These are phyloP conservation scores for Sceliomorpha sp. DNA, from an alignment of 2,888 invertebrate genomes.

Conservation along the genomic window DNA sequence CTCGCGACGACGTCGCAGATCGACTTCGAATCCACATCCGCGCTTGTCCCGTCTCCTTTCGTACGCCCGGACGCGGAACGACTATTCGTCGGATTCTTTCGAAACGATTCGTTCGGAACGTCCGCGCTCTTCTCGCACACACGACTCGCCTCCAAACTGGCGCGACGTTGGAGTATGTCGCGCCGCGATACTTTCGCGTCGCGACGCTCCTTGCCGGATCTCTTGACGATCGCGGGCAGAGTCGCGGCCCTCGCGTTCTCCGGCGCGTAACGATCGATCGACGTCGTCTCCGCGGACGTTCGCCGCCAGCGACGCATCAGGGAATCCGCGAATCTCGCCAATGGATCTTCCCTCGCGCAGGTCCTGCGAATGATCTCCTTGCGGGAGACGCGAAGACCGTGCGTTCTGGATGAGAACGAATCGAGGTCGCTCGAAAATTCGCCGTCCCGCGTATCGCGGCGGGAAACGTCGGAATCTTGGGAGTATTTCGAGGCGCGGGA, in stretches of 20 bases:
- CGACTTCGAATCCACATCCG: conserved; percentile 62
- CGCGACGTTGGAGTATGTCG: conserved; percentile 70
- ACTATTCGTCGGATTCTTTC: conserved; percentile 8
- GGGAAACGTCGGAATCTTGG: conserved; percentile 14
- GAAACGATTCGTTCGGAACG: conserved; percentile 40
- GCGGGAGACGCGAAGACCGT: conserved; percentile 61
- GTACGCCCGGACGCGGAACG: conserved; percentile 2
- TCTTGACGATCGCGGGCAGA: conserved; percentile 65
- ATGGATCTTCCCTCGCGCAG: conserved; percentile 58
- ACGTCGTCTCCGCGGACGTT: conserved; percentile 29
- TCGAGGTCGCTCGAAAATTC: conserved; percentile 16
- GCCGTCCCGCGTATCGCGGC: background rate
- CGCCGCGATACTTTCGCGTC: conserved; percentile 67
- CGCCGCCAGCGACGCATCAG: conserved; percentile 62
- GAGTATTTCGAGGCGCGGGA: conserved; percentile 43
- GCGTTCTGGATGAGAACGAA: conserved; percentile 42
- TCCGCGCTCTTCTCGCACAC: conserved; percentile 52
- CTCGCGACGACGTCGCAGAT: conserved; percentile 64
- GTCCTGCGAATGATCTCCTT: conserved; percentile 65
- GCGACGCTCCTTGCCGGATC: conserved; percentile 53
- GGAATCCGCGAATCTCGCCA: conserved; percentile 58
- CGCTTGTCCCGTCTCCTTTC: conserved; percentile 50
- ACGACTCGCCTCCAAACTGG: conserved; percentile 58
- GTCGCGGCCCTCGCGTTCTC: conserved; percentile 63
- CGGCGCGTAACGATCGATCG: background rate